Conservation (phyloP, 2,113 vertebrate species). For the Saguinus imperator region DNA sequence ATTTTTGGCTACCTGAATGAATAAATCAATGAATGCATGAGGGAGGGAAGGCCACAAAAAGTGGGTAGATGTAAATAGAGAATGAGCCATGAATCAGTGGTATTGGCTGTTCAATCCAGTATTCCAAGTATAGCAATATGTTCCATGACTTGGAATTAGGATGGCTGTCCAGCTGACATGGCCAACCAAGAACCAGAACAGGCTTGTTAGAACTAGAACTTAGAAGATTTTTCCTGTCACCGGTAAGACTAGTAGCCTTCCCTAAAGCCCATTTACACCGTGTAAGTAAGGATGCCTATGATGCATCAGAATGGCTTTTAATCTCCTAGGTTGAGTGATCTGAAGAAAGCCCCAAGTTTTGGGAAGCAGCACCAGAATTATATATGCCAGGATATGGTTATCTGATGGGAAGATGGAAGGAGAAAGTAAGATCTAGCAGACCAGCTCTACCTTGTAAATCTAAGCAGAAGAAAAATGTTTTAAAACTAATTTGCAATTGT, state of each 20-base stretch:
- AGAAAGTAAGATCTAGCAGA: background rate
- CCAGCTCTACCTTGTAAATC: background rate
- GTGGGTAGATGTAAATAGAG: background rate
- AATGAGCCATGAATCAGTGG: background rate
- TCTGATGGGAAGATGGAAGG: background rate
- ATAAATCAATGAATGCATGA: background rate
- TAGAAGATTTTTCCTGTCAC: background rate
- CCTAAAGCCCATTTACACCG: background rate
- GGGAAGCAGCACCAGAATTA: background rate
- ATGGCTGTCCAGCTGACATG: background rate
- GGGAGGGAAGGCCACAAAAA: background rate
- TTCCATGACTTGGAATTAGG: background rate
- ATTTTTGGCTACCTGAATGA: background rate
- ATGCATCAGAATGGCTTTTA: background rate
- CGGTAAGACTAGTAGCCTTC: background rate
- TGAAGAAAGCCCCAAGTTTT: background rate
- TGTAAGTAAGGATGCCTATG: background rate
- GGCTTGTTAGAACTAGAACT: background rate
- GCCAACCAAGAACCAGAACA: background rate
- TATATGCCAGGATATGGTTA: background rate
- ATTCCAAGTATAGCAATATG: background rate
- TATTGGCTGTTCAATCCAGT: background rate
- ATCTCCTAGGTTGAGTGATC: background rate
- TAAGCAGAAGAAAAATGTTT: constrained; percentile 15
- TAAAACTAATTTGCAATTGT: background rate